phyloP scores from a whole-genome alignment of 2,113 vertebrate species.

The Cygnus buccinator region DNA sequence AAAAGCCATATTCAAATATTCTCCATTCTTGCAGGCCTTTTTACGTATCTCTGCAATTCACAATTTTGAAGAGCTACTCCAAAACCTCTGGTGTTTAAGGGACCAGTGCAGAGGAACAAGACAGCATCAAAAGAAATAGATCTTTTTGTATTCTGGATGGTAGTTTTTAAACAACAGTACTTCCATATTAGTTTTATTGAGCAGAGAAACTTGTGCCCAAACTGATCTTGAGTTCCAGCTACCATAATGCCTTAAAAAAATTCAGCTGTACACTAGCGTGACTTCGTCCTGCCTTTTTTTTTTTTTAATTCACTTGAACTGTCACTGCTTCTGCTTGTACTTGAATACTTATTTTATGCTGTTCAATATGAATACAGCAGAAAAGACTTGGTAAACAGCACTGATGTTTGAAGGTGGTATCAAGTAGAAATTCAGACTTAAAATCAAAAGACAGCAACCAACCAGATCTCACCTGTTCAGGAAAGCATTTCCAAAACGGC shows the following conservation, averaged over 20 bases:
- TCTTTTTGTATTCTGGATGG: background rate
- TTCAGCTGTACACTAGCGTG: background rate
- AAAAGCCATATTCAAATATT: background rate
- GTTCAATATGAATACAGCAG: background rate
- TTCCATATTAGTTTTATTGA: background rate
- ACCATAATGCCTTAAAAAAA: rapidly evolving
- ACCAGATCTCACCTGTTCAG: constrained; percentile 87
- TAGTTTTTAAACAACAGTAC: background rate
- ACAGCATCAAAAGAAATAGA: background rate
- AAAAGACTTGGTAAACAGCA: background rate
- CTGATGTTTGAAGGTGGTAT: background rate
- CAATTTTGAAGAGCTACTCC: background rate
- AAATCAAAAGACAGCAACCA: background rate
- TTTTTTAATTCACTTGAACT: background rate
- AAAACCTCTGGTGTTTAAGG: background rate
- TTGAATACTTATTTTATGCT: background rate
- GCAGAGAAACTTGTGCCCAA: background rate
- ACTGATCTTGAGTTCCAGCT: background rate
- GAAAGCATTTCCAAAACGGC: constrained; percentile 95
- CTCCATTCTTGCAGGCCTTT: background rate
- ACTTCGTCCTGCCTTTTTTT: background rate
- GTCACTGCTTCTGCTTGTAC: background rate
- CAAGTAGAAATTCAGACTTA: background rate
- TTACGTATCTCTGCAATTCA: background rate
- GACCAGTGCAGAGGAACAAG: background rate